Base-by-base conservation (phyloP, 2,113 vertebrate species). In the Scophthalmus maximus region DNA sequence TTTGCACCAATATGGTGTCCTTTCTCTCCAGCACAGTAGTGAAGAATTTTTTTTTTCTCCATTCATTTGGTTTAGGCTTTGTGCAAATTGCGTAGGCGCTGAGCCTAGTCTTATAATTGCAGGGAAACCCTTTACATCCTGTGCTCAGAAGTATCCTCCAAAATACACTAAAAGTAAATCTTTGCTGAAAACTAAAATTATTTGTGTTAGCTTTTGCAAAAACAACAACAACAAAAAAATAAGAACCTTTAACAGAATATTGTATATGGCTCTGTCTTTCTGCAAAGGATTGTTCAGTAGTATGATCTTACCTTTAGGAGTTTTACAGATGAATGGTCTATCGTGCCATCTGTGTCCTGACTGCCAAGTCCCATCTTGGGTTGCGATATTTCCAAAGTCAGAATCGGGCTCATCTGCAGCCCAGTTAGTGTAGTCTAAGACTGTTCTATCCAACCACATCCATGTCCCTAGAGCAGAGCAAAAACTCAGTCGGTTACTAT, bases 401-500 rank as follows among this genome's bases (percentile, higher is more conserved):
- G 20, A 29, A 2, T 87, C n/a, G 0, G 93, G 91, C 20, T 95
- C 93, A 5, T 92, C 93, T 2, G 2, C 6, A 51, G 86, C 93
- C 96, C 96, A 98, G 88, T 98, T 97, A 44, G 92, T 94, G 86
- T 94, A 98, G 87, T 95, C 91, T 61, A 98, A 18, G 1, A 88
- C 87, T 36, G 78, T 93, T 74, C 86, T 90, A 52, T 97, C 95
- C 66, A 96, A 38, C 96, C 96, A 98, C 30, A 91, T 30, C 96
- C 96, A 98, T 0, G 75, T 83, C 9, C 92, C 95, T 96, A 61
- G 3, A 1, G 17, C 12, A 63, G 58, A 72, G 70, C 18, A 79
- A 2, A 84, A 56, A 40, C 2, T 22, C 25, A 1, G 25, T n/a
- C 2, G 27, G 3, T 57, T 25, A 46, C 4, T 9, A 10, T 32